A percentile compares a stretch with the other conserved stretches of the same genome.
These are phyloP conservation scores for Brachionus manjavacas DNA, from an alignment of 1,140 invertebrate genomes.

Conservation along the genomic window DNA sequence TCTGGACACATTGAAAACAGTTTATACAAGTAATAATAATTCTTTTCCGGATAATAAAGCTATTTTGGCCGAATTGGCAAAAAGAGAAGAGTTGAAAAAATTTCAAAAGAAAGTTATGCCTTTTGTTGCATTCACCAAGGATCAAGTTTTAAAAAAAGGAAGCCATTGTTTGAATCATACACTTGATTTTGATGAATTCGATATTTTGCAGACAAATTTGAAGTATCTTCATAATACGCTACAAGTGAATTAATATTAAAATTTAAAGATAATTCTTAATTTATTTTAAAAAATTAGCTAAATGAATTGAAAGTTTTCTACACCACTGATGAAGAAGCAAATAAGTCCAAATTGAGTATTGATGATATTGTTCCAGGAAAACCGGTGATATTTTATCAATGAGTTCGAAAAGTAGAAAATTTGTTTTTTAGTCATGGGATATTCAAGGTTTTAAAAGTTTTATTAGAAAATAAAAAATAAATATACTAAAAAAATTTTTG, in stretches of 20 bases:
- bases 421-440: not conserved
- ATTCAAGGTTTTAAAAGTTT: not conserved
- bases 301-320: conserved; percentile 22
- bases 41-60: conserved; percentile 36
- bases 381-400: conserved; percentile 32
- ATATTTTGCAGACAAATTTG: conserved; percentile 28
- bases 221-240: conserved; percentile 32
- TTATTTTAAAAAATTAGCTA: not conserved
- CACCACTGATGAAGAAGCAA: conserved; percentile 5
- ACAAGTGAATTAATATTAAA: not conserved
- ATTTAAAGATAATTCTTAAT: not conserved
- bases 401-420: not conserved
- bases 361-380: conserved; percentile 37
- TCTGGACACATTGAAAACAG: conserved; percentile 25
- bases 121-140: conserved; percentile 34
- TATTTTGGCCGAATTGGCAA: not conserved
- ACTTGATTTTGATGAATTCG: conserved; percentile 37
- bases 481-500: not conserved
- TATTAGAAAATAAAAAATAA: not conserved
- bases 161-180: conserved; percentile 15
- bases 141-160: conserved; percentile 22
- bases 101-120: conserved; percentile 43
- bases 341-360: not conserved
- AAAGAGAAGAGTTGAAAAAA: conserved; percentile 40
- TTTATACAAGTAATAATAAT: not conserved